Conservation (phyloP, 2,888 invertebrate species). For the Agelastica alni region DNA sequence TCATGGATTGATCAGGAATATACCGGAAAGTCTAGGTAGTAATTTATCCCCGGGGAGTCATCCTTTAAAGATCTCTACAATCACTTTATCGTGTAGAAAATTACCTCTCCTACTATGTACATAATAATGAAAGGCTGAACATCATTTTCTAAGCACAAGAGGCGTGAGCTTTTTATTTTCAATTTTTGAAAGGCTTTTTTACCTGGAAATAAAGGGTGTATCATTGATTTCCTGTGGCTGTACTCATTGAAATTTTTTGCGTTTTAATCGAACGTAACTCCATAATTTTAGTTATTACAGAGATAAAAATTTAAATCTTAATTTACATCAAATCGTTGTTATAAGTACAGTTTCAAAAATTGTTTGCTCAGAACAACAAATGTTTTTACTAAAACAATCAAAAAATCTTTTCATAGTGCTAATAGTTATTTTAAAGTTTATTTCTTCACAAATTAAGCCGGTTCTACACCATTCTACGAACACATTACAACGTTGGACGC, state of each 20-base stretch:
- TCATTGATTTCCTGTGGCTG: conserved; percentile 8
- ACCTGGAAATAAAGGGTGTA: conserved; percentile 2
- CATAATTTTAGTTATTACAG: no score
- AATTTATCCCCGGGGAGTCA: conserved; percentile 48
- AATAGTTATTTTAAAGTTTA: no score
- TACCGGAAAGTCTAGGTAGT: conserved; percentile 43
- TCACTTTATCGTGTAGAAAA: conserved; percentile 30
- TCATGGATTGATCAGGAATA: conserved; percentile 23
- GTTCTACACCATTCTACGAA: no score
- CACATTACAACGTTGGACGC: no score
- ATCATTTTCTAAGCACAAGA: conserved; percentile 15
- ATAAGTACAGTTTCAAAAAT: no score
- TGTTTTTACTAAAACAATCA: no score
- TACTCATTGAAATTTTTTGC: neutral
- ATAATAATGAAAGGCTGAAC: conserved; percentile 21
- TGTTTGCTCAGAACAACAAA: no score
- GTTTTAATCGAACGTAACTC: neutral
- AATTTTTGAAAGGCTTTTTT: conserved; percentile 8
- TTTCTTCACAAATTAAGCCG: no score
- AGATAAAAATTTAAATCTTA: no score
- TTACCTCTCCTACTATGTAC: conserved; percentile 21
- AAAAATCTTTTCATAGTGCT: no score
- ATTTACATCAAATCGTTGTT: no score
- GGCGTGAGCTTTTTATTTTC: conserved; percentile 26
- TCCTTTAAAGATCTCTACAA: conserved; percentile 37